These are phyloP conservation scores for Maccullochella peelii DNA, from an alignment of 2,113 vertebrate species.

Conservation along the genomic window DNA sequence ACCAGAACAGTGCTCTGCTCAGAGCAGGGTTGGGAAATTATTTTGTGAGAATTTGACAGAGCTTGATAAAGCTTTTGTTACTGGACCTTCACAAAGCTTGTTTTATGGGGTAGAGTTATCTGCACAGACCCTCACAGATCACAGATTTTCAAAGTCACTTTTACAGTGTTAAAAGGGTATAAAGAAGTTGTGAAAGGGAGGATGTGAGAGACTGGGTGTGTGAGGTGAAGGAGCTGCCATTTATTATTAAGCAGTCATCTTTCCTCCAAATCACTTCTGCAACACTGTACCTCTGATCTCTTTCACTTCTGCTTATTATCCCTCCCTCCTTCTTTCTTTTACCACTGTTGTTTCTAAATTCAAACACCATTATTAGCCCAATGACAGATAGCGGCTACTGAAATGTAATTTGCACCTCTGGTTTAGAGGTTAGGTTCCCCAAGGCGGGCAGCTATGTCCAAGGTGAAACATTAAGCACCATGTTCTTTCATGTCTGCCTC, in stretches of 20 bases:
- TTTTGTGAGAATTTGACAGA: background rate
- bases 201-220: conserved; percentile 33
- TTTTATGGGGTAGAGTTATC: background rate
- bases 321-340: background rate
- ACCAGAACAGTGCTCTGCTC: background rate
- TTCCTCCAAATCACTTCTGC: conserved; percentile 27
- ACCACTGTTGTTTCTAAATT: conserved; percentile 32
- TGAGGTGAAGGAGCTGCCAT: conserved; percentile 28
- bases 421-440: conserved; percentile 21
- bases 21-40: background rate
- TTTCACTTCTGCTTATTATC: conserved; percentile 27
- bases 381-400: background rate
- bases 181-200: conserved; percentile 14
- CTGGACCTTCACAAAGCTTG: background rate
- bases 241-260: conserved; percentile 41
- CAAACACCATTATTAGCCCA: conserved; percentile 34
- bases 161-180: conserved; percentile 18
- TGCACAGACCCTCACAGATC: background rate
- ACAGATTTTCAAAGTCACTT: conserved; percentile 27
- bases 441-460: conserved; percentile 20
- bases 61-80: background rate
- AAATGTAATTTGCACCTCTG: conserved; percentile 60
- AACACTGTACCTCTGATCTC: conserved; percentile 11
- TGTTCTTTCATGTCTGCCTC: conserved; percentile 23
- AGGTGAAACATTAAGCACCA: conserved; percentile 45